These are phyloP conservation scores for Cylindroiulus punctatus DNA, from an alignment of 2,888 invertebrate species.

Conservation along the genomic window DNA sequence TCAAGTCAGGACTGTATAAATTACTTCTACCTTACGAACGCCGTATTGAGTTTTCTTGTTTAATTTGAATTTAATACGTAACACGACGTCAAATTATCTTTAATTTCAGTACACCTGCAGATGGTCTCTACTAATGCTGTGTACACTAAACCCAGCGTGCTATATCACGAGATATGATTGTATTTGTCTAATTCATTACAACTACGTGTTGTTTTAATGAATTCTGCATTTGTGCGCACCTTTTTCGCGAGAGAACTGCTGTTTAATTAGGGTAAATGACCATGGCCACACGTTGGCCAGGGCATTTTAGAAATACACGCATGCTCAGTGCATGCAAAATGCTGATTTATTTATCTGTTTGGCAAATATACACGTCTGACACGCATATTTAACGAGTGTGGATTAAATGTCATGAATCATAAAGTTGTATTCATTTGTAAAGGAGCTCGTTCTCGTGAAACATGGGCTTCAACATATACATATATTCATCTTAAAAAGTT, in stretches of 20 bases:
- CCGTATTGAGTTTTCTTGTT: background rate
- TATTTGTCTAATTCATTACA: background rate
- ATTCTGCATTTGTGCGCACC: background rate
- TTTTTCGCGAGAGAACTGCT: background rate
- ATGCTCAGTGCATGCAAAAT: background rate
- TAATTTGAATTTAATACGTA: background rate
- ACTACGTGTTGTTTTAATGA: conserved; percentile 29
- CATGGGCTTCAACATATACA: no score
- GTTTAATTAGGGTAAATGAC: background rate
- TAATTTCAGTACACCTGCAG: background rate
- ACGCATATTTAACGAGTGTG: no score
- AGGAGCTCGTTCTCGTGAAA: background rate
- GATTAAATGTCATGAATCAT: background rate
- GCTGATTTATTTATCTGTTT: background rate
- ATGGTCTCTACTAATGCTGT: background rate
- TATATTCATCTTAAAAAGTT: no score
- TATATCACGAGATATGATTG: background rate
- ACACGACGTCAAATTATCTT: background rate
- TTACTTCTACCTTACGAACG: background rate
- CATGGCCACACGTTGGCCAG: background rate
- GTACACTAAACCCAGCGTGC: conserved; percentile 8
- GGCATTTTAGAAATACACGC: background rate
- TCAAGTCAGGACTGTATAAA: background rate
- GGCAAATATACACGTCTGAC: background rate
- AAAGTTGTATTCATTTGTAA: background rate